Base-by-base conservation (phyloP, 2,797 vertebrate genomes). In the Molossus molossus region DNA sequence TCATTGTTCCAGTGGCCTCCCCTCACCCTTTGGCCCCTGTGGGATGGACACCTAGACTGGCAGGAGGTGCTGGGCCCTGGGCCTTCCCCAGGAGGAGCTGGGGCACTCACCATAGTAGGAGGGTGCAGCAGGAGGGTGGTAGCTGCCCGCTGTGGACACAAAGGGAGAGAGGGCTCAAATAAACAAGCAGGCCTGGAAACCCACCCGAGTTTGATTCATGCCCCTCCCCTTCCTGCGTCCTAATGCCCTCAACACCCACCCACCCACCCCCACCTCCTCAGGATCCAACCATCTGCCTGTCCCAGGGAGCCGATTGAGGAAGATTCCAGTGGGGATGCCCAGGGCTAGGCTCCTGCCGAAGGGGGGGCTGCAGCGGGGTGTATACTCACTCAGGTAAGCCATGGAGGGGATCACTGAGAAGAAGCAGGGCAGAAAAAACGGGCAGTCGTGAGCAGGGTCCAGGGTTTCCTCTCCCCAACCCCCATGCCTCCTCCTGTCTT, bases 41-140 rank as follows among this genome's bases (percentile, higher is more conserved):
- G n/a, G n/a, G 29, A 5, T 57, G 25, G 25, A n/a, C 65, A 73
- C 20, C 48, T 37, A 84, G 60, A 29, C 8, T 70, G 57, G n/a
- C 40, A 69, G 58, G 62, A 72, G 55, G 62, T 0, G 0, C 81
- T 70, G 17, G 13, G 53, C 58, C 67, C 65, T 53, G 27, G 48
- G 53, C 27, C 29, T 77, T 21, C 40, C 4, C 33, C 33, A 0
- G 62, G 79, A 67, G 55, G 53, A 93, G 45, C 53, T 25, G 3
- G 37, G 53, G 55, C 69, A 96, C 97, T 97, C 91, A 98, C 97
- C 97, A 0, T 96, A 97, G 90, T 97, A 96, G 64, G 94, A 96
- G 64, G 97, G 89, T 1, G 0, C 86, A 25, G 20, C n/a, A 33
- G 93, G 81, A 85, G n/a, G 15, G 84, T 77, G 87, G 76, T 88